phyloP scores from a whole-genome alignment of 2,797 vertebrate species.

The Catamblyrhynchus diadema region DNA sequence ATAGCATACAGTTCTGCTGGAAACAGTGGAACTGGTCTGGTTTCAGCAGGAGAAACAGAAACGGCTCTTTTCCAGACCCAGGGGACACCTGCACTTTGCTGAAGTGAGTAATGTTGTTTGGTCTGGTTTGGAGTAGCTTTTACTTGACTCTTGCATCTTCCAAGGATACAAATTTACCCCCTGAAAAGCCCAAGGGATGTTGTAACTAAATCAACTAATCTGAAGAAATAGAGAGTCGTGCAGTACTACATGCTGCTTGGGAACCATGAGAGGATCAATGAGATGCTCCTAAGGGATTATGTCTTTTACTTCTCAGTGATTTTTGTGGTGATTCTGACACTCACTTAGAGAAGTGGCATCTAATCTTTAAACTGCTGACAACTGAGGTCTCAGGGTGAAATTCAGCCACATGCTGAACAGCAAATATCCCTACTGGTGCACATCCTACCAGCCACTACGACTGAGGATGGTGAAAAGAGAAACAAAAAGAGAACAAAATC shows the following conservation, averaged over 20 bases:
- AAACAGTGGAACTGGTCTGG: not conserved
- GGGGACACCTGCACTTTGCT: not conserved
- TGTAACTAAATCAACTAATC: slow-evolving; percentile 32
- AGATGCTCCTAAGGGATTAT: slow-evolving; percentile 43
- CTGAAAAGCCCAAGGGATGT: not conserved
- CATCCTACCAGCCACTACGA: not conserved
- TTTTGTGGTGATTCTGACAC: slow-evolving; percentile 47
- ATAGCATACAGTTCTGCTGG: not conserved
- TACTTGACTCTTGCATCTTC: slow-evolving; percentile 3
- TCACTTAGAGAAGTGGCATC: slow-evolving; percentile 36
- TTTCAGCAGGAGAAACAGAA: not conserved
- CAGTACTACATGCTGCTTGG: not conserved
- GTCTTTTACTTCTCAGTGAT: slow-evolving; percentile 35
- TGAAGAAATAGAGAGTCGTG: not conserved
- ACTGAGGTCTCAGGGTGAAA: slow-evolving; percentile 29
- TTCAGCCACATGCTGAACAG: not conserved
- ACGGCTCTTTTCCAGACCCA: not conserved
- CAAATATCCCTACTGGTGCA: not conserved
- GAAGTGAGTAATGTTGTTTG: not conserved
- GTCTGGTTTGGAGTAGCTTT: not conserved
- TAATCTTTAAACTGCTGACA: slow-evolving; percentile 51
- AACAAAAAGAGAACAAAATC: not conserved
- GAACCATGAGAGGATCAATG: slow-evolving; percentile 29
- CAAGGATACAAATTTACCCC: slow-evolving; percentile 16
- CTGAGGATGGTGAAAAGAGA: not conserved